Percentiles rank a stretch among this genome's conserved stretches.
Conservation (phyloP, 2,113 vertebrate species). For the Lepisosteus oculatus region DNA sequence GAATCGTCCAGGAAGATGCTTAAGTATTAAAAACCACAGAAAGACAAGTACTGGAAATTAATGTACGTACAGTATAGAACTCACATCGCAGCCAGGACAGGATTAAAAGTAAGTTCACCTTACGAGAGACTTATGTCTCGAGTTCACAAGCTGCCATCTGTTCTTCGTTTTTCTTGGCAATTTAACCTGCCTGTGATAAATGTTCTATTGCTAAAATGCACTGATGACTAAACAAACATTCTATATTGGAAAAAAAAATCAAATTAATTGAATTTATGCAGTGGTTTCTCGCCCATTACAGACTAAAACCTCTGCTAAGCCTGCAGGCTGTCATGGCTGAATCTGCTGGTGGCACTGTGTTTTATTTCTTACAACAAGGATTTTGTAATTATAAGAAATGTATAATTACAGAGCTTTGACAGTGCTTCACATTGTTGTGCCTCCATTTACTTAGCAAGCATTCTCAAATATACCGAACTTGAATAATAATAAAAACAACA, state of each 20-base stretch:
- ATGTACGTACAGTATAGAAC: too few relatives aligned
- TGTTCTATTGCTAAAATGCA: not conserved
- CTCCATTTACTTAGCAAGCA: slow-evolving; percentile 15
- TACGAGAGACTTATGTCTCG: not conserved
- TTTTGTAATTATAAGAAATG: too few relatives aligned
- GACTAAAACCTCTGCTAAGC: too few relatives aligned
- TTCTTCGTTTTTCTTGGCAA: not conserved
- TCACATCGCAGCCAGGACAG: too few relatives aligned
- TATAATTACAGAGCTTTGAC: slow-evolving; percentile 7
- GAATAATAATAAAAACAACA: slow-evolving; percentile 21
- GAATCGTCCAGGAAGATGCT: too few relatives aligned
- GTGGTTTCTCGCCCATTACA: not conserved
- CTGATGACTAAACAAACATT: not conserved
- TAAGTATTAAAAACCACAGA: too few relatives aligned
- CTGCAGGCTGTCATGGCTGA: too few relatives aligned
- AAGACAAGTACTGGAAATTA: too few relatives aligned
- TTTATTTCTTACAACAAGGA: too few relatives aligned
- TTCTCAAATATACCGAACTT: not conserved
- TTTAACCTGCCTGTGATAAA: not conserved
- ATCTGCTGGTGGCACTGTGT: too few relatives aligned
- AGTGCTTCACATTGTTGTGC: slow-evolving; percentile 1
- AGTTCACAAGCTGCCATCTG: not conserved
- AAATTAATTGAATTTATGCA: not conserved
- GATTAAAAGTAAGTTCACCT: too few relatives aligned
- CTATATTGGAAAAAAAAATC: not conserved